Percentiles rank a stretch among this genome's conserved stretches.
Evolutionary conservation across 2,888 invertebrate genomes (phyloP).

Genomic region (Drosophila lutescens): DNA sequence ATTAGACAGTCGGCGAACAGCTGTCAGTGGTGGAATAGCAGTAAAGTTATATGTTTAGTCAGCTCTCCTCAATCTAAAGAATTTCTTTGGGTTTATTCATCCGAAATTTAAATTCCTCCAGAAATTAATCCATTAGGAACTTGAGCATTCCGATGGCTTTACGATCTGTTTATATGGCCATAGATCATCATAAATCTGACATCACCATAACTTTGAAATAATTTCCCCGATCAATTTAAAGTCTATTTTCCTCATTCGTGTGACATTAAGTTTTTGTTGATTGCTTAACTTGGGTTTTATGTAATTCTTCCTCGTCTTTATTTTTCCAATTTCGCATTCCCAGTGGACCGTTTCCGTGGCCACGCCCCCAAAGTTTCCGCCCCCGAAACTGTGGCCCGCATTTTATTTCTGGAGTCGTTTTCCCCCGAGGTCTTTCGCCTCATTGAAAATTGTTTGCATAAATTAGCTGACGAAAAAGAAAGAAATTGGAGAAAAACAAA

Average conservation of each 20-base stretch:
- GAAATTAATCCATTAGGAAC: slow-evolving; percentile 26
- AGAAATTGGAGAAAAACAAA: slow-evolving; percentile 52
- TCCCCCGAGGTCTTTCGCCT: slow-evolving; percentile 38
- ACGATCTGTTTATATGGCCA: slow-evolving; percentile 30
- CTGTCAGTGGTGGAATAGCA: slow-evolving; percentile 8
- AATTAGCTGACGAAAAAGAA: slow-evolving; percentile 61
- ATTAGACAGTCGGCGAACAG: slow-evolving; percentile 27
- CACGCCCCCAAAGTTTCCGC: slow-evolving; percentile 14
- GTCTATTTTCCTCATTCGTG: slow-evolving; percentile 22
- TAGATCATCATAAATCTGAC: slow-evolving; percentile 39
- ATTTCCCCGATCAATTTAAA: slow-evolving; percentile 21
- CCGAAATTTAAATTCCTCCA: background rate
- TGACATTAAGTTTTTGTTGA: slow-evolving; percentile 23
- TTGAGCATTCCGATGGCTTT: slow-evolving; percentile 19
- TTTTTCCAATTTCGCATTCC: slow-evolving; percentile 47
- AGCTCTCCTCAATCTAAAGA: background rate
- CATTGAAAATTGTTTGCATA: slow-evolving; percentile 74
- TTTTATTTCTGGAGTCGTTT: slow-evolving; percentile 33
- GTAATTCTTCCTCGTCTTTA: slow-evolving; percentile 8
- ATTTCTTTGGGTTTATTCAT: background rate
- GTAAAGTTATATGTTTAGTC: slow-evolving; percentile 1
- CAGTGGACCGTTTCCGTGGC: slow-evolving; percentile 27
- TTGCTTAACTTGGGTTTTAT: slow-evolving; percentile 21
- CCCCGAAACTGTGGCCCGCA: slow-evolving; percentile 13
- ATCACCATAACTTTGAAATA: slow-evolving; percentile 18